Conservation (phyloP, 2,797 vertebrate genomes). For the Sternarchorhynchus goeldii region DNA sequence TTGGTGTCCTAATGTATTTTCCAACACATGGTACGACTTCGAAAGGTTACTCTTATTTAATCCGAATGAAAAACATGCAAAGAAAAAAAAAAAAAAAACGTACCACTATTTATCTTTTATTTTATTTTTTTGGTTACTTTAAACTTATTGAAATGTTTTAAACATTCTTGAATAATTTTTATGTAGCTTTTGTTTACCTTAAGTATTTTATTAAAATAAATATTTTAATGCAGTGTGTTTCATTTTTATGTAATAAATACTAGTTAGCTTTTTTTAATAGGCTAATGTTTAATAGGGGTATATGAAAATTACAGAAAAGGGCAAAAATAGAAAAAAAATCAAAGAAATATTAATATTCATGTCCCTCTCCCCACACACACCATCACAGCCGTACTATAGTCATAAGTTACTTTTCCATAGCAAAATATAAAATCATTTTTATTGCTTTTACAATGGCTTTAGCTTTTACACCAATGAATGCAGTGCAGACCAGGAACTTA, state of each 20-base stretch:
- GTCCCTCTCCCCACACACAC: slow-evolving; percentile 5
- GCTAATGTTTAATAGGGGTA: slow-evolving; percentile 54
- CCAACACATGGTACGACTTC: slow-evolving; percentile 67
- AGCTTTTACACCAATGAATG: background rate
- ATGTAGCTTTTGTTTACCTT: slow-evolving; percentile 81
- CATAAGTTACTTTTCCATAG: background rate
- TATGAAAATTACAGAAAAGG: slow-evolving; percentile 40
- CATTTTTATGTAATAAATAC: background rate
- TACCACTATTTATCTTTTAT: slow-evolving; percentile 79
- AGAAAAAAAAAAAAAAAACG: slow-evolving; percentile 42
- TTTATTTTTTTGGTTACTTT: slow-evolving; percentile 72
- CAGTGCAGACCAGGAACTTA: background rate
- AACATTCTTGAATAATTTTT: slow-evolving; percentile 78
- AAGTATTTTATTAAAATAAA: slow-evolving; percentile 88
- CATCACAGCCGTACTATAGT: background rate
- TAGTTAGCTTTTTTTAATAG: slow-evolving; percentile 16
- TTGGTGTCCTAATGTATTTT: slow-evolving; percentile 75
- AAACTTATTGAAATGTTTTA: slow-evolving; percentile 70
- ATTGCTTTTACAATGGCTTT: slow-evolving; percentile 31
- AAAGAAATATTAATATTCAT: slow-evolving; percentile 19
- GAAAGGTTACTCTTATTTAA: slow-evolving; percentile 74
- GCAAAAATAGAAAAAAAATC: slow-evolving; percentile 12
- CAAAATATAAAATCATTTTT: slow-evolving; percentile 1
- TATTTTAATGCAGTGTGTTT: slow-evolving; percentile 73
- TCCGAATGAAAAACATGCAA: slow-evolving; percentile 65